Conservation (phyloP, 2,113 vertebrate genomes). For the Prietella phreatophila region DNA sequence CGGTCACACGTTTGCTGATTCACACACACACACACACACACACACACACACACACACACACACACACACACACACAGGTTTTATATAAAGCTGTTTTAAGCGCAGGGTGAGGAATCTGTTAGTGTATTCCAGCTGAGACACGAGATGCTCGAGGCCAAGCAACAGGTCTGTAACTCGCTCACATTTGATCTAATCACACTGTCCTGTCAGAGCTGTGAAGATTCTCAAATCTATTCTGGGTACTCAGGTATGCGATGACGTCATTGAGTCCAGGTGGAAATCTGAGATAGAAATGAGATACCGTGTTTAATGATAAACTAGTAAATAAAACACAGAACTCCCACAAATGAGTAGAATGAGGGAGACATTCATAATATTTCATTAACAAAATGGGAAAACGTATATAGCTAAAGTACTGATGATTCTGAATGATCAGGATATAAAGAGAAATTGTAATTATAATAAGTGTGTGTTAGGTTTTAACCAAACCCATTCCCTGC, state of each 20-base stretch:
- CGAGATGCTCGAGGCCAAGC: neutral
- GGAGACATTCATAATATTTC: neutral
- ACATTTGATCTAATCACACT: neutral
- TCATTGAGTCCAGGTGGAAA: neutral
- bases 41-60: neutral
- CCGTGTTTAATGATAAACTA: neutral
- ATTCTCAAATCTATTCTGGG: neutral
- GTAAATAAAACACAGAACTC: neutral
- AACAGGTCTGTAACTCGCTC: neutral
- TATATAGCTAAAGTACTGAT: neutral
- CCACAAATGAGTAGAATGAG: neutral
- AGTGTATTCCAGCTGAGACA: neutral
- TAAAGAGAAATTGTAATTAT: neutral
- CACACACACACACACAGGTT: neutral
- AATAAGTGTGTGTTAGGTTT: neutral
- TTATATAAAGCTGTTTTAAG: neutral
- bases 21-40: constrained; percentile 22
- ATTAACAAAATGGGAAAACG: neutral
- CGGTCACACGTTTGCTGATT: constrained; percentile 57
- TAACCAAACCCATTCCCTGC: too few relatives aligned
- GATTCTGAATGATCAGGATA: neutral
- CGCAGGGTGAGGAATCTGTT: neutral
- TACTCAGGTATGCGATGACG: neutral
- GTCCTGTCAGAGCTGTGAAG: neutral
- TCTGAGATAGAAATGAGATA: neutral